A percentile compares a stretch with the other conserved stretches of the same genome.
These are phyloP conservation scores for Diploscapter pachys DNA, from an alignment of 1,140 invertebrate genomes.

Conservation along the genomic window DNA sequence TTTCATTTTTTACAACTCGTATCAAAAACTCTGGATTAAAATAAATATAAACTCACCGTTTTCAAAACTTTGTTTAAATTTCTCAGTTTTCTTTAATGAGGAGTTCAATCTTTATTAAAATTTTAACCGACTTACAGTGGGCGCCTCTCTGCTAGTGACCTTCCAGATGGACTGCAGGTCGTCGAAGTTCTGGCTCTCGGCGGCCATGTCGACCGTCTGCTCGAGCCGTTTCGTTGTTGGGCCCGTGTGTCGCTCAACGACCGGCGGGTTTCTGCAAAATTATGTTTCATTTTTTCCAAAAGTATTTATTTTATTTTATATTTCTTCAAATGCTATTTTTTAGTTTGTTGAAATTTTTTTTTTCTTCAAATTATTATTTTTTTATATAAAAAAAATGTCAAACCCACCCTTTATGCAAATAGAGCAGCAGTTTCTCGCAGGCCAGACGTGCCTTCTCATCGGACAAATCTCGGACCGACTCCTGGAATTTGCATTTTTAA, in stretches of 20 bases:
- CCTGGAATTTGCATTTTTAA: constrained; percentile 1
- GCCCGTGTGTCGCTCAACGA: constrained; percentile 13
- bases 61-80: not conserved
- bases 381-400: not conserved
- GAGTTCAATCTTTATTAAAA: not conserved
- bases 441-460: constrained; percentile 16
- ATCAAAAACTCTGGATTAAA: not conserved
- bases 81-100: not conserved
- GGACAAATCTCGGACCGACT: constrained; percentile 18
- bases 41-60: not conserved
- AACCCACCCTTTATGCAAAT: constrained; percentile 26
- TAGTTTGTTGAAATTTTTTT: not conserved
- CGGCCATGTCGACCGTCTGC: constrained; percentile 38
- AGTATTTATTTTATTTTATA: no score
- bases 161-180: constrained; percentile 34
- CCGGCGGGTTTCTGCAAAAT: constrained; percentile 25
- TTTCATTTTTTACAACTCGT: not conserved
- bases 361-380: not conserved
- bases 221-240: constrained; percentile 33
- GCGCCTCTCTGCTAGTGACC: constrained; percentile 24
- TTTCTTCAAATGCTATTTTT: no score
- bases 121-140: constrained; percentile 4
- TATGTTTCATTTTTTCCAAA: no score
- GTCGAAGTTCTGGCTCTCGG: constrained; percentile 36
- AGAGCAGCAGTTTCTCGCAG: constrained; percentile 25